Evolutionary conservation across 2,888 invertebrate species (phyloP), one percentile per base, ranked within the genome.

Genomic region (Caenorhabditis sp.): DNA sequence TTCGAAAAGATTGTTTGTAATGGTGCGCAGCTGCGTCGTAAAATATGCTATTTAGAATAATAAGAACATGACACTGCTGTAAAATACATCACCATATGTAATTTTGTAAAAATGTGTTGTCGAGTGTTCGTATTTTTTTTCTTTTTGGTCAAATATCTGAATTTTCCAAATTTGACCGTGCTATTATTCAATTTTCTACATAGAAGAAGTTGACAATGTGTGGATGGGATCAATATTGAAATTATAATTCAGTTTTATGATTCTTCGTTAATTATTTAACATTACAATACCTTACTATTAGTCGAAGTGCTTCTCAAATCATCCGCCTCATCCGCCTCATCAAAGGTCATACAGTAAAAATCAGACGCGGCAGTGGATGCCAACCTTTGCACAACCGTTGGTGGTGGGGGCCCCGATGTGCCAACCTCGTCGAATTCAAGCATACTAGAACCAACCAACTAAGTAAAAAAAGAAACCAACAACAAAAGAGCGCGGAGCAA

Each of bases 291-390:
- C 77, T 80, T 77, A 67, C 80, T 80, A 7, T 72, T 75, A 20
- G 75, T 59, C 7, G 62, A 61, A 36, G 70, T 76, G 57, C 71
- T 69, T 10, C 62, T 61, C 14, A 57, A 62, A 38, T 71, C 74
- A 59, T 74, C 81, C 49, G 61, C 68, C 23, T 79, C 77, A 10
- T 77, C 77, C 5, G 67, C 68, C 23, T 81, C 81, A 56, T 78
- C 81, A 36, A 81, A 80, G 4, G 79, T 80, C 81, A 81, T 78
- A 71, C 75, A 75, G 52, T 81, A 81, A 59, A 80, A 81, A 54
- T 81, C 77, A 50, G 77, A 70, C 14, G 74, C 50, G 14, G 73
- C 63, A n/a, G 73, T 60, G 1, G 68, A 38, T 59, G 63, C 65
- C 26, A 64, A 43, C 27, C 61, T 65, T 43, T 72, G 67, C 31